Percentiles rank a stretch among this genome's conserved stretches.
Conservation (phyloP, 1,140 invertebrate species). For the Lepidurus arcticus region DNA sequence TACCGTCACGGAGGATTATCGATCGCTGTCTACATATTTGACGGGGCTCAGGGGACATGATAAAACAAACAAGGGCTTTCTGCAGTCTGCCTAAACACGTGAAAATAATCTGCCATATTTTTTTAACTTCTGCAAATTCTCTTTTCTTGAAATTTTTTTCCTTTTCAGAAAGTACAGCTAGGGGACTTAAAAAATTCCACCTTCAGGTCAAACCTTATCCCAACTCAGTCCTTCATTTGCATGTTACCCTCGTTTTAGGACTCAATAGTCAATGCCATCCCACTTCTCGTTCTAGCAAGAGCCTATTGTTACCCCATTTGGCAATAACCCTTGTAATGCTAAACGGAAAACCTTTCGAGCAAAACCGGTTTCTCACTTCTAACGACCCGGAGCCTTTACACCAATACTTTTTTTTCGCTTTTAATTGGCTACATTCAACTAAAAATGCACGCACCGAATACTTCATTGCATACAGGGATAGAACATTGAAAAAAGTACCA, state of each 20-base stretch:
- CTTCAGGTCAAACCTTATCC: background rate
- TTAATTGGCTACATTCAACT: background rate
- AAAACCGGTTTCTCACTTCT: background rate
- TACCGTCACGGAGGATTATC: background rate
- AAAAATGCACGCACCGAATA: background rate
- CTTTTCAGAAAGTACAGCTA: background rate
- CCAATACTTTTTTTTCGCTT: background rate
- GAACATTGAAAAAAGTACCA: background rate
- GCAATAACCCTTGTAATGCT: background rate
- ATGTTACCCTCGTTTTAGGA: background rate
- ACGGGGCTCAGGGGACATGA: background rate
- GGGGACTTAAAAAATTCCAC: background rate
- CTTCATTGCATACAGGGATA: background rate
- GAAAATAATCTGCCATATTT: background rate
- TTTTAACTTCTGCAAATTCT: background rate
- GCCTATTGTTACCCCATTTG: background rate
- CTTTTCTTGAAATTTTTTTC: background rate
- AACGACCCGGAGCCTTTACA: background rate
- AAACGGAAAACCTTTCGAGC: background rate
- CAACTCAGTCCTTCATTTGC: background rate
- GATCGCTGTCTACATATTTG: background rate
- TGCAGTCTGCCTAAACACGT: background rate
- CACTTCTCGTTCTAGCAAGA: background rate
- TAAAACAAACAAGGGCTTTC: background rate
- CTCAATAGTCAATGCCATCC: background rate